Conservation (phyloP, 2,113 vertebrate genomes). For the Anguilla japonica region DNA sequence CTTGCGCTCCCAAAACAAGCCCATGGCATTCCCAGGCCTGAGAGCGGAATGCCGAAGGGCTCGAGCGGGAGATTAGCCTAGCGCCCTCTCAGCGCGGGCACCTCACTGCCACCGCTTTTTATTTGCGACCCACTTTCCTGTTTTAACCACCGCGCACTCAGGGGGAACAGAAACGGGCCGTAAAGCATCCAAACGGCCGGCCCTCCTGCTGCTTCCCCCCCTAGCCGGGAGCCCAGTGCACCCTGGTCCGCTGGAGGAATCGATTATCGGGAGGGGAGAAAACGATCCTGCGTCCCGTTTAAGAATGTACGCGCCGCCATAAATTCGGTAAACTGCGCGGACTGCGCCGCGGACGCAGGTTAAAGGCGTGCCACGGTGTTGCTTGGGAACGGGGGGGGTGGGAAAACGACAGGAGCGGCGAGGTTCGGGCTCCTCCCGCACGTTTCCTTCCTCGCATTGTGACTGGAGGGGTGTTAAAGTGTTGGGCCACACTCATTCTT, state of each 20-base stretch:
- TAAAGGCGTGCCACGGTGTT: not conserved
- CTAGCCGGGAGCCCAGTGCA: not conserved
- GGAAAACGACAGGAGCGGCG: not conserved
- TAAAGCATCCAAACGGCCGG: not conserved
- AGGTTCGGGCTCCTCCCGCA: not conserved
- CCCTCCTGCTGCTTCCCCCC: not conserved
- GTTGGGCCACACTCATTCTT: slow-evolving; percentile 7
- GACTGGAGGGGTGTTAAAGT: slow-evolving; percentile 1
- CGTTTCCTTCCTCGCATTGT: slow-evolving; percentile 13
- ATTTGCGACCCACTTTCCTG: not conserved
- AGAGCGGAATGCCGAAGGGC: not conserved
- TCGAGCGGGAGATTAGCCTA: not conserved
- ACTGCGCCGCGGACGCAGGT: not conserved
- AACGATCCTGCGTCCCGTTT: not conserved
- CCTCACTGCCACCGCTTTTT: not conserved
- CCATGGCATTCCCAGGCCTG: not conserved
- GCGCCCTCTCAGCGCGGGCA: not conserved
- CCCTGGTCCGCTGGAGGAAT: not conserved
- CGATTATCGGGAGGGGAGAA: not conserved
- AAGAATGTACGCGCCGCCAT: not conserved
- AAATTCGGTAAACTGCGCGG: not conserved
- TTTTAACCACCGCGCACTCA: not conserved
- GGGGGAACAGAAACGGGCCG: not conserved
- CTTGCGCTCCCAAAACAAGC: not conserved
- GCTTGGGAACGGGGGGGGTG: too few relatives aligned